Base-by-base conservation (phyloP, 2,888 invertebrate species). In the Lithophane leautieri region DNA sequence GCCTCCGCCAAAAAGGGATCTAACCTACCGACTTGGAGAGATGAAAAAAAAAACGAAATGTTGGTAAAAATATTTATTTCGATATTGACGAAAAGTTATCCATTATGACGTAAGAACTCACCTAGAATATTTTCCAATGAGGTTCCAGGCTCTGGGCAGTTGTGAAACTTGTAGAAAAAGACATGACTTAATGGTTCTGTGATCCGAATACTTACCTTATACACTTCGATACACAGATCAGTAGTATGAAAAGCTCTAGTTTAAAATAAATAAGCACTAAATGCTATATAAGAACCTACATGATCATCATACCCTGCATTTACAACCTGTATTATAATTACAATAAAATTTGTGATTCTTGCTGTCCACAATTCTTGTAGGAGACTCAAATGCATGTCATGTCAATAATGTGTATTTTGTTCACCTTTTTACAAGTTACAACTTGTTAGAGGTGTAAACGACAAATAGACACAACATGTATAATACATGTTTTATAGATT, bases 31-130 rank as follows among this genome's bases (percentile, higher is more conserved):
- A 28, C 28, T 52, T 34, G 0, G 50, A 34, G 22, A 11, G 11
- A 40, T 40, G 2, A 70, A 78, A 78, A 71, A 61, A 79, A 82
- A 82, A 19, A 4, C 77, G 16, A 66, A 77, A 25, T 61, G 0
- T 70, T 22, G 22, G 11, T 56, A 58, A 58, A 42, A 44, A 73
- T 14, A 3, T 82, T 77, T 79, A 79, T 82, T 80, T 47, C 1
- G 3, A 25, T n/a, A 73, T 28, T 61, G 19, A 62, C 19, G 14
- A 44, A 54, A 56, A 9, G 6, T 12, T 52, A 8, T 58, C 8
- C 9, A 11, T 42, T 16, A 19, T 34, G 42, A 0, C 16, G n/a
- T 40, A 73, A 34, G 7, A 61, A 78, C 78, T 79, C 58, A 78
- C 83, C 82, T 40, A 22, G 22, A 47, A 50, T 25, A 47, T 19